These are phyloP conservation scores for Luehdorfia chinensis DNA, from an alignment of 1,140 invertebrate genomes.

Conservation along the genomic window DNA sequence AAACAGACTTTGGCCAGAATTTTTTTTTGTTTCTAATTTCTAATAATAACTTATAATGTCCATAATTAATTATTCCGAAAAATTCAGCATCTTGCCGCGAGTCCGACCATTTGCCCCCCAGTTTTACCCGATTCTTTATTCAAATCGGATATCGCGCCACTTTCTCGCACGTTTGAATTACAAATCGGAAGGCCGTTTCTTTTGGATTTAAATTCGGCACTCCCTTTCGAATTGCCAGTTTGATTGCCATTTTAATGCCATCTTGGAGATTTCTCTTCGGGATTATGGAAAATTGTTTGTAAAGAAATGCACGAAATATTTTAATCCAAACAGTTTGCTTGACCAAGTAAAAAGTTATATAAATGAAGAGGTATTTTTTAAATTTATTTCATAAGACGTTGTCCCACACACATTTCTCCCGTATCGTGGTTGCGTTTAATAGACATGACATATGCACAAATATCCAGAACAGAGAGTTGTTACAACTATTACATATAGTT, in stretches of 20 bases:
- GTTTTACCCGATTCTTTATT: constrained; percentile 49
- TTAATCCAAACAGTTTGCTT: background rate
- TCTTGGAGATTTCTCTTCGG: constrained; percentile 43
- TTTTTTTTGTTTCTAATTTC: too few species aligned
- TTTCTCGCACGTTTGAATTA: constrained; percentile 70
- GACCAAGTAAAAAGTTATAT: too few species aligned
- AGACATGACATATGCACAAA: too few species aligned
- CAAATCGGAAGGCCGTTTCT: constrained; percentile 68
- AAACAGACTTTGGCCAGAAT: too few species aligned
- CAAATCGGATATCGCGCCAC: constrained; percentile 66
- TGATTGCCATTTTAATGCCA: constrained; percentile 58
- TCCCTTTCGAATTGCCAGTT: constrained; percentile 62
- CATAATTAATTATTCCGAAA: too few species aligned
- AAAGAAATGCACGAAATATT: constrained; percentile 27
- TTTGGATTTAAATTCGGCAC: constrained; percentile 60
- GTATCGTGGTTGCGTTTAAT: too few species aligned
- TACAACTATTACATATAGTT: too few species aligned
- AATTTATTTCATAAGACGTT: too few species aligned
- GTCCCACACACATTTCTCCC: too few species aligned
- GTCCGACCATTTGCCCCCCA: constrained; percentile 23
- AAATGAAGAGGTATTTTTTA: too few species aligned
- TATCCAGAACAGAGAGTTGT: too few species aligned
- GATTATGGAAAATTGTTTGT: constrained; percentile 55
- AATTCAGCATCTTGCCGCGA: constrained; percentile 17
- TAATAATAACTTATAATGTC: too few species aligned